These are phyloP conservation scores for Anomalospiza imberbis DNA, from an alignment of 2,797 vertebrate genomes.

Conservation along the genomic window DNA sequence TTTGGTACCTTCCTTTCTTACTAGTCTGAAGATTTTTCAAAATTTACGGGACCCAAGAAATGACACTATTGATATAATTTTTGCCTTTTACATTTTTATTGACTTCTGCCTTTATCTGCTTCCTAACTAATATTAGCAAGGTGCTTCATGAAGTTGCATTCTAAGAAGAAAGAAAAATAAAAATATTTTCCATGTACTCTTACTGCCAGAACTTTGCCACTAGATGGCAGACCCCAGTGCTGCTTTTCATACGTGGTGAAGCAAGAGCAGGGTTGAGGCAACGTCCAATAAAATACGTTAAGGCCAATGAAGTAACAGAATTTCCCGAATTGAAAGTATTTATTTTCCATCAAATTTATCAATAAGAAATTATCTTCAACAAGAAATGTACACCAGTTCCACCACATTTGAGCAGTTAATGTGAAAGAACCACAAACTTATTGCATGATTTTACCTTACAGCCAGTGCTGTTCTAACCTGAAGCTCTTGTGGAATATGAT, in stretches of 20 bases:
- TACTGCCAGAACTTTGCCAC: not conserved
- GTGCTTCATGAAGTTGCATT: not conserved
- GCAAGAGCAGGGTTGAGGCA: not conserved
- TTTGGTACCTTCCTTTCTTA: not conserved
- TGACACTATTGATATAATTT: not conserved
- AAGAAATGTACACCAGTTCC: not conserved
- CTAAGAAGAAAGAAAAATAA: not conserved
- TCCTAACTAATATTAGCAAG: not conserved
- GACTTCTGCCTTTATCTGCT: not conserved
- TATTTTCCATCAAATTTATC: not conserved
- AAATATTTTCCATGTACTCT: not conserved
- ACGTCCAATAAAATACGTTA: not conserved
- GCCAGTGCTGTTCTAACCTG: not conserved
- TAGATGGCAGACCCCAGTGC: constrained; percentile 55
- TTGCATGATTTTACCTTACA: not conserved
- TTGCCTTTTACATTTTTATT: not conserved
- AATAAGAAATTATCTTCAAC: not conserved
- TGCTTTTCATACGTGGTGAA: not conserved
- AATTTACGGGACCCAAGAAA: not conserved
- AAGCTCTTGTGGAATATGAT: not conserved
- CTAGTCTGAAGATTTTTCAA: not conserved
- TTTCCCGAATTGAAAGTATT: not conserved
- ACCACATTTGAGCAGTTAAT: not conserved
- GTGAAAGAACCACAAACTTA: not conserved
- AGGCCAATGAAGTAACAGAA: not conserved